Conservation (phyloP, 2,113 vertebrate species). For the Passer domesticus region DNA sequence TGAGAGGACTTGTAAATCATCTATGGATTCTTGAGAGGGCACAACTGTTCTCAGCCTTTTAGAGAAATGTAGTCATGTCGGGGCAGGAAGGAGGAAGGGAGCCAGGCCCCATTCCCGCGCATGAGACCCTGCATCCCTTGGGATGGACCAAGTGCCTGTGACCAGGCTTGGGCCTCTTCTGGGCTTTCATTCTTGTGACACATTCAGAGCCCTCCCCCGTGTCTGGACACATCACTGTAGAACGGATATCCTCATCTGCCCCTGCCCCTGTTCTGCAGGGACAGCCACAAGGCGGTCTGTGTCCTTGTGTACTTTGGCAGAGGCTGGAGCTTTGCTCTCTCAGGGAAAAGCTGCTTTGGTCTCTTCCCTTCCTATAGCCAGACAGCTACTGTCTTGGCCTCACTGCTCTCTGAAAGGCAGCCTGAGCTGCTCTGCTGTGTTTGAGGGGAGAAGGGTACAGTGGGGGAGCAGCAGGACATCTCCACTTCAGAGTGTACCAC, state of each 20-base stretch:
- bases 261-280: slow-evolving; percentile 2
- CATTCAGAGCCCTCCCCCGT: rapidly evolving
- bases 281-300: neutral
- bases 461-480: neutral
- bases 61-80: rapidly evolving
- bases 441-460: neutral
- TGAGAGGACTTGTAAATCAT: neutral
- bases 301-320: slow-evolving; percentile 45
- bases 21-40: neutral
- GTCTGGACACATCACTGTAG: neutral
- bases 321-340: neutral
- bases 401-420: neutral
- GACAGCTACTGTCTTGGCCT: slow-evolving; percentile 23
- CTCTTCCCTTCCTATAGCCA: neutral
- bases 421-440: neutral
- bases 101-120: neutral
- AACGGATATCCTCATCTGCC: neutral
- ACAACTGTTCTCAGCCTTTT: neutral
- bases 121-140: neutral
- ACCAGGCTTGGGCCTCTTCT: neutral
- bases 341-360: neutral
- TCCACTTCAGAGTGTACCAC: neutral
- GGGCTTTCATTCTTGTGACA: neutral
- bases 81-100: neutral
- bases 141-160: rapidly evolving